Percentiles rank a stretch among this genome's conserved stretches.
Evolutionary conservation across 2,113 vertebrate species (phyloP).

Genomic region (Cyphomyrus plagiostoma): DNA sequence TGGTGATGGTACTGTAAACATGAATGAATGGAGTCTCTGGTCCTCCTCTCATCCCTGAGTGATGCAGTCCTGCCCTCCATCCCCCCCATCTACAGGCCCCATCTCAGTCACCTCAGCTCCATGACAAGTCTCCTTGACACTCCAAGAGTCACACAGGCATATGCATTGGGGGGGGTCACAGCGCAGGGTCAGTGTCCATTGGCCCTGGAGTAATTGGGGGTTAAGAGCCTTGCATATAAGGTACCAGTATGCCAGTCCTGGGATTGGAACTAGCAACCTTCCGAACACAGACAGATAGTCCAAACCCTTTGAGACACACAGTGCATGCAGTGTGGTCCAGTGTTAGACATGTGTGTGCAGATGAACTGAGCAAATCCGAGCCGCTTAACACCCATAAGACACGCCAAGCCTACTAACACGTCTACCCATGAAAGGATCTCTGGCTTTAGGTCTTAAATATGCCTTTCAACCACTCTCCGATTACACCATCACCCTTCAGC

Average conservation of each 20-base stretch:
- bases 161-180: background rate
- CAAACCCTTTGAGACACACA: background rate
- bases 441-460: constrained; percentile 2
- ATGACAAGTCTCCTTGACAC: background rate
- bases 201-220: background rate
- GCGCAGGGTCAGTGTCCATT: background rate
- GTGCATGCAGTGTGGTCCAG: background rate
- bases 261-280: background rate
- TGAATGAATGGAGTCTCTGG: background rate
- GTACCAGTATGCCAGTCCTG: background rate
- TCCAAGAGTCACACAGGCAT: background rate
- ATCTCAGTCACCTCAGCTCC: background rate
- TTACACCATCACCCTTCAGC: constrained; percentile 2
- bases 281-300: background rate
- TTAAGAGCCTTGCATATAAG: background rate
- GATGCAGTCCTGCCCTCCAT: background rate
- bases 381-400: background rate
- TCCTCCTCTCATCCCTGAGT: background rate
- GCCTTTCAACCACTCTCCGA: constrained; percentile 16
- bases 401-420: background rate
- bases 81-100: background rate
- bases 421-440: background rate
- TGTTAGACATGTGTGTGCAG: background rate
- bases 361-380: background rate
- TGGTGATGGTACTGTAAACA: background rate